Conservation (phyloP, 2,888 invertebrate genomes). For the Stenurella melanura region DNA sequence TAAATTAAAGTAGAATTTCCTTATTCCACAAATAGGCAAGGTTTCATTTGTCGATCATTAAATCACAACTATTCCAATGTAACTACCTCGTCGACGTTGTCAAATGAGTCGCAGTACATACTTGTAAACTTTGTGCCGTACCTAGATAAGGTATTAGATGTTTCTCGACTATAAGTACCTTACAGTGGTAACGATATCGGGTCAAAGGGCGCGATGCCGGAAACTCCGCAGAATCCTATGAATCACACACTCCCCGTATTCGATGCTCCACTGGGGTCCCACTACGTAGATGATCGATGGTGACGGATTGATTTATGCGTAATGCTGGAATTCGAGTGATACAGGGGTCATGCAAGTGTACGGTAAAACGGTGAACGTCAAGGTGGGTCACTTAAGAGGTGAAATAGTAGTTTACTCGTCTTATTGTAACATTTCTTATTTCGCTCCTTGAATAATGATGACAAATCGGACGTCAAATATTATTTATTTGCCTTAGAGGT, state of each 20-base stretch:
- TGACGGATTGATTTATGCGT: constrained; percentile 67
- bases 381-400: constrained; percentile 22
- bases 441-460: not conserved
- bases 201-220: constrained; percentile 58
- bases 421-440: not conserved
- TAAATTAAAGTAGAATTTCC: not conserved
- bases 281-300: constrained; percentile 63
- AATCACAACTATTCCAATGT: constrained; percentile 33
- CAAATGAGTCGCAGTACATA: constrained; percentile 47
- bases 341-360: constrained; percentile 48
- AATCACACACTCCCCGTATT: constrained; percentile 51
- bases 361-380: constrained; percentile 22
- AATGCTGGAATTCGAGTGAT: constrained; percentile 64
- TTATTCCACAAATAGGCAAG: not conserved
- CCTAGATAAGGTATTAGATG: constrained; percentile 46
- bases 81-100: constrained; percentile 43
- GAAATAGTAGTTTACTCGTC: constrained; percentile 4
- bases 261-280: constrained; percentile 57
- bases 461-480: not conserved
- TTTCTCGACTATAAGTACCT: constrained; percentile 19
- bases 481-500: not conserved
- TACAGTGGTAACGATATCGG: constrained; percentile 47
- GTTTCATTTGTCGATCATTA: not conserved
- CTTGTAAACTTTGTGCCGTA: constrained; percentile 42
- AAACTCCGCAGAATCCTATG: constrained; percentile 51